Percentiles rank a stretch among this genome's conserved stretches.
These are phyloP conservation scores for Melieria crassipennis DNA, from an alignment of 2,888 invertebrate genomes.

Conservation along the genomic window DNA sequence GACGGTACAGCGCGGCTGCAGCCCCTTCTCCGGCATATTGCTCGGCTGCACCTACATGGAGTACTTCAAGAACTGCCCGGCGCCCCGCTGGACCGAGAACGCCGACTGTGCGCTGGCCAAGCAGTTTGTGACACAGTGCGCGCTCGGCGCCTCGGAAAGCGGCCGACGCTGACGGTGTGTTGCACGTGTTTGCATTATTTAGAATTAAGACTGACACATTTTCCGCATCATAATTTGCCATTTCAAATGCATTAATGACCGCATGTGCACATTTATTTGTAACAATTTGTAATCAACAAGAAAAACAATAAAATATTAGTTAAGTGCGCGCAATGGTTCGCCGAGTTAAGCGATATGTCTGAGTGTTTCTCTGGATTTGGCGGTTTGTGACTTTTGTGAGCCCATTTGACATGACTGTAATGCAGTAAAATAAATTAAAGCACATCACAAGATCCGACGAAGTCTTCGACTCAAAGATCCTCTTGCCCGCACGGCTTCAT, in stretches of 20 bases:
- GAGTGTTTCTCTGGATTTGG: too few species aligned
- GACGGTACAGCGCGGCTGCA: constrained; percentile 50
- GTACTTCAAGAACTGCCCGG: constrained; percentile 62
- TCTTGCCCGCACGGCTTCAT: too few species aligned
- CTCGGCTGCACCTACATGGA: constrained; percentile 63
- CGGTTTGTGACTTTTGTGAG: too few species aligned
- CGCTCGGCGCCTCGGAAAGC: constrained; percentile 50
- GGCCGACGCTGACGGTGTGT: background rate
- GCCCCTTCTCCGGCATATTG: constrained; percentile 60
- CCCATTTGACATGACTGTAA: too few species aligned
- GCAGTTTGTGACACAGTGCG: constrained; percentile 58
- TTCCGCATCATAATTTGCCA: background rate
- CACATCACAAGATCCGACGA: too few species aligned
- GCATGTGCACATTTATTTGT: background rate
- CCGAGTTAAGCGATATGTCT: too few species aligned
- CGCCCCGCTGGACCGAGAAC: constrained; percentile 57
- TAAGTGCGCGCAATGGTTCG: too few species aligned
- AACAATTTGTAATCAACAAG: background rate
- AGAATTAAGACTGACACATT: too few species aligned
- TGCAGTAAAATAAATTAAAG: too few species aligned
- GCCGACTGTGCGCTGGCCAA: constrained; percentile 57
- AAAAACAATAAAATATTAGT: background rate
- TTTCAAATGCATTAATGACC: background rate
- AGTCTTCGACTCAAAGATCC: too few species aligned
- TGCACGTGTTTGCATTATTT: background rate